A percentile compares a stretch with the other conserved stretches of the same genome.
Evolutionary conservation across 2,888 invertebrate species (phyloP).

Genomic region (Gandaritis pyraliata): DNA sequence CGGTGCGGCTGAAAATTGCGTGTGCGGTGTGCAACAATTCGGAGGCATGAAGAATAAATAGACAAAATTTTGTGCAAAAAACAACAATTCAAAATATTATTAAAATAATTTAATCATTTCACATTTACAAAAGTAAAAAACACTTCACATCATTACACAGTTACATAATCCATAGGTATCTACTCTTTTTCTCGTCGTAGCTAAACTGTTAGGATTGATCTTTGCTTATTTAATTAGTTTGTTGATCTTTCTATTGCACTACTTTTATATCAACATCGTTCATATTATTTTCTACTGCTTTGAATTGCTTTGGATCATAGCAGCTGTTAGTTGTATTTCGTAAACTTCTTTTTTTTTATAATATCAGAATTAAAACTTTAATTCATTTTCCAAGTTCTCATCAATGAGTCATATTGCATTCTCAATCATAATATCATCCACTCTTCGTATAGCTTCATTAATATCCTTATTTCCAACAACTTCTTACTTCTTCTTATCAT

Average conservation of each 20-base stretch:
- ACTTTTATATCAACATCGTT: no score
- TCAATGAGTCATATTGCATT: not conserved
- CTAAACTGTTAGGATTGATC: not conserved
- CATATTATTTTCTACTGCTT: no score
- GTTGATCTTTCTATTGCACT: no score
- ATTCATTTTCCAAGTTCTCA: no score
- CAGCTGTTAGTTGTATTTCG: no score
- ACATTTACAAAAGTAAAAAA: slow-evolving; percentile 43
- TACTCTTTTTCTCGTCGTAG: not conserved
- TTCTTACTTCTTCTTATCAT: slow-evolving; percentile 55
- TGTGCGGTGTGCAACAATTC: slow-evolving; percentile 26
- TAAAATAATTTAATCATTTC: slow-evolving; percentile 26
- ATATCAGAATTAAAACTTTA: no score
- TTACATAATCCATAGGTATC: not conserved
- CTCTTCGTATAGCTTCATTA: not conserved
- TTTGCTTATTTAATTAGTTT: no score
- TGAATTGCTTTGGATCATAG: no score
- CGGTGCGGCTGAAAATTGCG: slow-evolving; percentile 37
- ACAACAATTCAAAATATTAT: slow-evolving; percentile 6
- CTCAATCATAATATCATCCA: slow-evolving; percentile 7
- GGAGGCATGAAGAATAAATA: not conserved
- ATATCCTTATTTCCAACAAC: not conserved
- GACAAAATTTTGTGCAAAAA: not conserved
- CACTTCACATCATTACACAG: slow-evolving; percentile 4
- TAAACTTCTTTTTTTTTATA: no score